A percentile compares a stretch with the other conserved stretches of the same genome.
phyloP scores from a whole-genome alignment of 2,113 vertebrate species.

The Eubucco bourcierii region DNA sequence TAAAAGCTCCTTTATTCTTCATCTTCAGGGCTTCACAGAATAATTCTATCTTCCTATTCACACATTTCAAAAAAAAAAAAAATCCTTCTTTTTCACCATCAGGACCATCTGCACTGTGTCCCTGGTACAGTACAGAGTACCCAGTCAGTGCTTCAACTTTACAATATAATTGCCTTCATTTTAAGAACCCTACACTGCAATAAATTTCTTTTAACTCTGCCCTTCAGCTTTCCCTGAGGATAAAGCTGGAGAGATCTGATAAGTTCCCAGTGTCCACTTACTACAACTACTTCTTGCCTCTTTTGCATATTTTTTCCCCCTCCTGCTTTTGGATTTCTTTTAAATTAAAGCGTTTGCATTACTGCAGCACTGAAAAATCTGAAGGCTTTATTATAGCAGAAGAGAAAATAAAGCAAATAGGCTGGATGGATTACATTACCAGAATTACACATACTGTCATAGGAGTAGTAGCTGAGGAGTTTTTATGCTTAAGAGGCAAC shows the following conservation, averaged over 20 bases:
- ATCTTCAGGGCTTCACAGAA: not conserved
- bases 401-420: not conserved
- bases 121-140: not conserved
- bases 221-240: not conserved
- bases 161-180: not conserved
- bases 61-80: not conserved
- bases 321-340: not conserved
- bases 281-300: not conserved
- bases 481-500: not conserved
- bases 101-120: not conserved
- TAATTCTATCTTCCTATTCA: not conserved
- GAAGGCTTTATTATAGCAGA: not conserved
- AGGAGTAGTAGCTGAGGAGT: not conserved
- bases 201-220: not conserved
- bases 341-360: not conserved
- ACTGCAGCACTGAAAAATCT: not conserved
- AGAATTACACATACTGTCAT: not conserved
- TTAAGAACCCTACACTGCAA: not conserved
- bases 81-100: not conserved
- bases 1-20: not conserved
- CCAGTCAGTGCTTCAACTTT: not conserved
- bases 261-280: not conserved
- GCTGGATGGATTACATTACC: not conserved
- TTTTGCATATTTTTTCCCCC: rapidly evolving
- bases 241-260: not conserved